These are phyloP conservation scores for Notodonta ziczac DNA, from an alignment of 2,888 invertebrate species.

Conservation along the genomic window DNA sequence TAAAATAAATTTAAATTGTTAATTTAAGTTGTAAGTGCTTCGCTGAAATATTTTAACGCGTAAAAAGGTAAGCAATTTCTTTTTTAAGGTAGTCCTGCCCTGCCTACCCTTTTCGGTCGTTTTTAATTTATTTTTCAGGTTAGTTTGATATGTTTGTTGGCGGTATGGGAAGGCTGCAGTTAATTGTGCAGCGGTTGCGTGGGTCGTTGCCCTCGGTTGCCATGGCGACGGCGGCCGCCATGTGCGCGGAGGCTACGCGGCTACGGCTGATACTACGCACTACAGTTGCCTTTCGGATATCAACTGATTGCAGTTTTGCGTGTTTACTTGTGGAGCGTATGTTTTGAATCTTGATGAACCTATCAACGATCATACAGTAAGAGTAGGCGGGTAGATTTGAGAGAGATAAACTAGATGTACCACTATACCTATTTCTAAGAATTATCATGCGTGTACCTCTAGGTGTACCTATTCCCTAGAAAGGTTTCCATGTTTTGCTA, in stretches of 20 bases:
- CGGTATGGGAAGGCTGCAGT: slow-evolving; percentile 38
- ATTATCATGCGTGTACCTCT: too few species aligned
- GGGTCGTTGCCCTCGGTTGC: slow-evolving; percentile 75
- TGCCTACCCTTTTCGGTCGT: too few species aligned
- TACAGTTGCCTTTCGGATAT: slow-evolving; percentile 42
- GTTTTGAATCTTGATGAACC: too few species aligned
- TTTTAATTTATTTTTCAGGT: neutral
- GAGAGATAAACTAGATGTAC: too few species aligned
- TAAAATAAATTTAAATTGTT: slow-evolving; percentile 9
- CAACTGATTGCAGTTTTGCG: slow-evolving; percentile 21
- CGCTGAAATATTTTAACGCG: slow-evolving; percentile 1
- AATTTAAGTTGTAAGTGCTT: slow-evolving; percentile 13
- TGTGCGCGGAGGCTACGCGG: slow-evolving; percentile 54
- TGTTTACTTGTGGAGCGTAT: neutral
- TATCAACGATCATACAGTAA: too few species aligned
- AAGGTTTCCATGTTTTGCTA: too few species aligned
- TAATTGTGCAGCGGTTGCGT: slow-evolving; percentile 52
- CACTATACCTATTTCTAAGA: too few species aligned
- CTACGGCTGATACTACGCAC: slow-evolving; percentile 48
- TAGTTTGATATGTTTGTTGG: slow-evolving; percentile 7
- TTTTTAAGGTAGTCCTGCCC: too few species aligned
- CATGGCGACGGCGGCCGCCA: slow-evolving; percentile 70
- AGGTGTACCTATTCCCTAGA: too few species aligned
- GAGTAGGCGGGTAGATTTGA: too few species aligned
- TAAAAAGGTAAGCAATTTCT: slow-evolving; percentile 22